Evolutionary conservation across 2,888 invertebrate species (phyloP), one percentile per base, ranked within the genome.

Genomic region (Anticlea derivata): DNA sequence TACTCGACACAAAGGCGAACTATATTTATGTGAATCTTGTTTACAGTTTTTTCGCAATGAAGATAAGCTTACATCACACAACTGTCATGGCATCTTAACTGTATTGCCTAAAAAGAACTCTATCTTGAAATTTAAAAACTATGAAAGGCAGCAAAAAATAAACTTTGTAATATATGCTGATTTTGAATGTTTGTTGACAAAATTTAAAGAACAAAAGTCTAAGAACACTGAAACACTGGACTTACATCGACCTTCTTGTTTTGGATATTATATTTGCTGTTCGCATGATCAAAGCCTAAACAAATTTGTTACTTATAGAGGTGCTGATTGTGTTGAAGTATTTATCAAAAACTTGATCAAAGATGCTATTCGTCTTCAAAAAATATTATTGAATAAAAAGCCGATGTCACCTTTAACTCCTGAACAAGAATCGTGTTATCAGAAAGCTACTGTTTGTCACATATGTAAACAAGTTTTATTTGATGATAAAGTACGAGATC

Each of bases 131-230:
- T 43, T 43, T 17, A 13, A 33, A n/a, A 20, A 43, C 7, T 43
- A 7, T 43, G 41, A 43, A 1, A 43, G 41, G 4, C 41, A 43
- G 13, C 41, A 43, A 43, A 43, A 31, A 6, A 31, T 41, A 7
- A 30, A 41, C n/a, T 41, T 41, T 13, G 13, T 41, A 0, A 41
- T 31, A 29, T 48, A 29, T 20, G 40, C 48, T 5, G 48, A 48
- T 13, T 41, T 17, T 17, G 17, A 17, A 17, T 30, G 41, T 31
- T 6, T 41, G 6, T 23, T 41, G 4, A 1, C 22, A 7, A 22
- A 41, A 6, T 31, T 3, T 0, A 8, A 30, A 41, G 3, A 31
- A 5, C 3, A 22, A 30, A 4, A 17, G 7, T 17, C 23, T 1
- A 1, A 31, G 31, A 11, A 41, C 10, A 23, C 30, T 6, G 12